phyloP scores from a whole-genome alignment of 1,140 invertebrate genomes.

The Episyrphus balteatus region DNA sequence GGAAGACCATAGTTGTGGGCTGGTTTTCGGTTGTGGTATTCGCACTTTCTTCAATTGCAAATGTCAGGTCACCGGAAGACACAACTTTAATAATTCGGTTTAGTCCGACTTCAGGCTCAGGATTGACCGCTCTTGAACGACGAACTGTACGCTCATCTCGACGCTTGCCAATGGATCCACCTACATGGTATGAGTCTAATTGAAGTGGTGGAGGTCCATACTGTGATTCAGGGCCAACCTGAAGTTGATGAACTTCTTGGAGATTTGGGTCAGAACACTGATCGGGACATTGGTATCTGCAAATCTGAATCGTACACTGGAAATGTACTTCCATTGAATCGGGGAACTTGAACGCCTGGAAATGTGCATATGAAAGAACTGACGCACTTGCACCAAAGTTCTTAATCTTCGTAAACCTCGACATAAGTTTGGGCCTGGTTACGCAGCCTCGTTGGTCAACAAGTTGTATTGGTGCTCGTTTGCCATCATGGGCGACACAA shows the following conservation, averaged over 20 bases:
- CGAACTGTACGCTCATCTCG: constrained; percentile 61
- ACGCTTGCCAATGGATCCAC: constrained; percentile 45
- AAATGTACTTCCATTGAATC: constrained; percentile 95
- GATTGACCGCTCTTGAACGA: constrained; percentile 46
- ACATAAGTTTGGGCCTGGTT: constrained; percentile 84
- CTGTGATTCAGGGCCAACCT: constrained; percentile 48
- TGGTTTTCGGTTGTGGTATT: constrained; percentile 43
- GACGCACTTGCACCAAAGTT: constrained; percentile 88
- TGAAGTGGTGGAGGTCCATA: constrained; percentile 57
- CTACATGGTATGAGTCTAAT: constrained; percentile 46
- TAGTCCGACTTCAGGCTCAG: constrained; percentile 68
- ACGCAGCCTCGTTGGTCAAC: constrained; percentile 90
- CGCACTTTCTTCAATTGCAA: constrained; percentile 56
- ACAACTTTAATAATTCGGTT: constrained; percentile 76
- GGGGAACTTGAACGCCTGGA: constrained; percentile 92
- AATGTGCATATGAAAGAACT: constrained; percentile 83
- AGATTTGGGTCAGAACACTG: constrained; percentile 60
- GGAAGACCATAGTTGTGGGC: constrained; percentile 58
- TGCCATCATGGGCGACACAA: constrained; percentile 89
- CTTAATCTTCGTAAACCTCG: constrained; percentile 87
- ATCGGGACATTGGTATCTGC: constrained; percentile 82
- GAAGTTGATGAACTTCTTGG: constrained; percentile 41
- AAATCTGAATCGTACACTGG: constrained; percentile 92
- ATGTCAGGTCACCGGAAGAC: constrained; percentile 73
- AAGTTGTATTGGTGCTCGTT: constrained; percentile 85